Conservation (phyloP, 2,888 invertebrate species). For the Cremastobaeus sp. region DNA sequence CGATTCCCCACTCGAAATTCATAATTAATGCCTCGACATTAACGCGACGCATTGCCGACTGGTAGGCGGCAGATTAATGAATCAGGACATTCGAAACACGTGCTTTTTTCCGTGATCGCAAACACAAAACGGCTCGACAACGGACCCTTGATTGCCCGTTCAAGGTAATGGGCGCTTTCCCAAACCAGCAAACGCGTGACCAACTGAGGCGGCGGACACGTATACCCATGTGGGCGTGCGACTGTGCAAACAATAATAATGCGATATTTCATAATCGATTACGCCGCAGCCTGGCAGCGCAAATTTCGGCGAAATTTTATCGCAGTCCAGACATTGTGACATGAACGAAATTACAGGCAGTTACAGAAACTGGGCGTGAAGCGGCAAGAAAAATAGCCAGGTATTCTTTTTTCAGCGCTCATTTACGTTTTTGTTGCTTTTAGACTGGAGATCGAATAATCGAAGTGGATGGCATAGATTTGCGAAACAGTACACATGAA, state of each 20-base stretch:
- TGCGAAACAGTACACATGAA: slow-evolving; percentile 94
- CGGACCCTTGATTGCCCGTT: slow-evolving; percentile 29
- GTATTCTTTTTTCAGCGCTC: slow-evolving; percentile 40
- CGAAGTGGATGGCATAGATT: slow-evolving; percentile 94
- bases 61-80: slow-evolving; percentile 13
- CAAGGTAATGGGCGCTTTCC: slow-evolving; percentile 27
- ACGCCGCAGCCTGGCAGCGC: slow-evolving; percentile 2
- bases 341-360: slow-evolving; percentile 4
- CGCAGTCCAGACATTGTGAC: neutral
- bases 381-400: too few relatives aligned
- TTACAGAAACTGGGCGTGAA: slow-evolving; percentile 1
- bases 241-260: slow-evolving; percentile 10
- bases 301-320: slow-evolving; percentile 12
- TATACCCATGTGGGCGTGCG: slow-evolving; percentile 6
- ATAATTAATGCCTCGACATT: slow-evolving; percentile 21
- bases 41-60: slow-evolving; percentile 6
- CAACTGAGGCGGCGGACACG: slow-evolving; percentile 20
- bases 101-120: slow-evolving; percentile 1
- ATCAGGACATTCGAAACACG: slow-evolving; percentile 7
- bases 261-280: slow-evolving; percentile 15
- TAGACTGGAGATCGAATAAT: slow-evolving; percentile 93
- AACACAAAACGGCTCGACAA: slow-evolving; percentile 8
- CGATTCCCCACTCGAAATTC: slow-evolving; percentile 26
- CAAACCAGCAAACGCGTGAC: slow-evolving; percentile 23
- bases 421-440: slow-evolving; percentile 68